phyloP scores from a whole-genome alignment of 1,140 invertebrate species.

The Pemphigus obesinymphae region DNA sequence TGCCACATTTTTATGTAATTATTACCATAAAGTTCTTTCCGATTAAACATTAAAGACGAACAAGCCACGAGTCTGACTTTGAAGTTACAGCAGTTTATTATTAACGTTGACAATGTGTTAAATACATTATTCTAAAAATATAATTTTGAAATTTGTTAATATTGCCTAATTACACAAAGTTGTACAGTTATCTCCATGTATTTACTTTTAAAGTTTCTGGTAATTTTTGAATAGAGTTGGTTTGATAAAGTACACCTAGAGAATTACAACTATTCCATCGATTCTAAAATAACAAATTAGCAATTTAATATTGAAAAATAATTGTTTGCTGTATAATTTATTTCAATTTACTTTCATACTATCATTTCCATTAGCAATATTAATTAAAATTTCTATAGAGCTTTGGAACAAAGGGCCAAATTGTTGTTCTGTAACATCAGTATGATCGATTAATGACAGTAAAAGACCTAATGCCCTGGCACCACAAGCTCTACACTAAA shows the following conservation, averaged over 20 bases:
- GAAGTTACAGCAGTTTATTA: constrained; percentile 16
- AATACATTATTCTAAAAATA: constrained; percentile 9
- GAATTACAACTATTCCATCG: constrained; percentile 37
- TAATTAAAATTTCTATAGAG: neutral
- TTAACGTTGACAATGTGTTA: constrained; percentile 11
- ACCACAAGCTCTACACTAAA: constrained; percentile 31
- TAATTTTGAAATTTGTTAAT: neutral
- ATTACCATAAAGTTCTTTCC: neutral
- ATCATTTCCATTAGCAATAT: constrained; percentile 25
- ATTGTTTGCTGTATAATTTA: neutral
- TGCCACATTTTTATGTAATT: constrained; percentile 36
- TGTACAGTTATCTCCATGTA: neutral
- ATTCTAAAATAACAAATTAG: neutral
- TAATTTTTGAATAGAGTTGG: constrained; percentile 12
- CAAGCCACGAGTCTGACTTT: constrained; percentile 32
- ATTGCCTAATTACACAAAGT: neutral
- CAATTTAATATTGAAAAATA: neutral
- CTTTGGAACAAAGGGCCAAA: neutral
- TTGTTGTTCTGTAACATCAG: neutral
- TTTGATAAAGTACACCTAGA: constrained; percentile 19
- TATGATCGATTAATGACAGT: constrained; percentile 12
- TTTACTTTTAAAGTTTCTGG: neutral
- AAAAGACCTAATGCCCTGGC: constrained; percentile 22
- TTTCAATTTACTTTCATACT: constrained; percentile 27
- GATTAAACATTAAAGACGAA: constrained; percentile 18